Evolutionary conservation across 2,797 vertebrate genomes (phyloP).

Genomic region (Silurus lanzhouensis): DNA sequence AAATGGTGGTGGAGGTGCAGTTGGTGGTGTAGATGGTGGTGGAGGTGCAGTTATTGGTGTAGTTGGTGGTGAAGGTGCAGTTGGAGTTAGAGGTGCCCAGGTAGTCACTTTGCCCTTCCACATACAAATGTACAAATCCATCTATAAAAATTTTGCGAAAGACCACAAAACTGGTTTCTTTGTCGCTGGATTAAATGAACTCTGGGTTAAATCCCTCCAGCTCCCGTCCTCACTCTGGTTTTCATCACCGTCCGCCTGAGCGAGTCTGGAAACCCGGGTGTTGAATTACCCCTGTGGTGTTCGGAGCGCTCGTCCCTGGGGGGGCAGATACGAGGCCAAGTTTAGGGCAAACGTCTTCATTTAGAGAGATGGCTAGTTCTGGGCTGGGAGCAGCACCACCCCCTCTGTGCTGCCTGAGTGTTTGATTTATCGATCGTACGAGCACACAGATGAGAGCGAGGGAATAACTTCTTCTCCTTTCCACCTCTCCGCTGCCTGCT

Average conservation of each 20-base stretch:
- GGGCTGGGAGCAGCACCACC: neutral
- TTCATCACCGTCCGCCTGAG: conserved; percentile 31
- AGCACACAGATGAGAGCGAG: neutral
- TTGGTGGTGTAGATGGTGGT: too few relatives aligned
- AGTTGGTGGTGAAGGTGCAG: too few relatives aligned
- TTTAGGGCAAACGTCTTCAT: conserved; percentile 17
- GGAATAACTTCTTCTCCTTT: conserved; percentile 9
- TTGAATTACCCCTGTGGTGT: conserved; percentile 37
- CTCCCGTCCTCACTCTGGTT: conserved; percentile 29
- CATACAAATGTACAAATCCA: too few relatives aligned
- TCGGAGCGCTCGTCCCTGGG: conserved; percentile 31
- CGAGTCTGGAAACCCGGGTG: conserved; percentile 46
- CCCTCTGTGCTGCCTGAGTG: neutral
- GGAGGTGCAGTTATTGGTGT: too few relatives aligned
- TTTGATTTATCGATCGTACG: conserved; percentile 26
- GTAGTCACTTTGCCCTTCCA: too few relatives aligned
- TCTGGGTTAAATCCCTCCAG: conserved; percentile 6
- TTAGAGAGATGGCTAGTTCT: neutral
- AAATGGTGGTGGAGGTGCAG: too few relatives aligned
- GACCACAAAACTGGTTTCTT: neutral
- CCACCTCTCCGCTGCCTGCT: conserved; percentile 18
- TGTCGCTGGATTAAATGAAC: neutral
- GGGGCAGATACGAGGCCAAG: neutral
- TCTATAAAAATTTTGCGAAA: too few relatives aligned
- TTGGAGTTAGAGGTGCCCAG: too few relatives aligned